A percentile compares a stretch with the other conserved stretches of the same genome.
Evolutionary conservation across 2,888 invertebrate species (phyloP).

Genomic region (Blera fallax): DNA sequence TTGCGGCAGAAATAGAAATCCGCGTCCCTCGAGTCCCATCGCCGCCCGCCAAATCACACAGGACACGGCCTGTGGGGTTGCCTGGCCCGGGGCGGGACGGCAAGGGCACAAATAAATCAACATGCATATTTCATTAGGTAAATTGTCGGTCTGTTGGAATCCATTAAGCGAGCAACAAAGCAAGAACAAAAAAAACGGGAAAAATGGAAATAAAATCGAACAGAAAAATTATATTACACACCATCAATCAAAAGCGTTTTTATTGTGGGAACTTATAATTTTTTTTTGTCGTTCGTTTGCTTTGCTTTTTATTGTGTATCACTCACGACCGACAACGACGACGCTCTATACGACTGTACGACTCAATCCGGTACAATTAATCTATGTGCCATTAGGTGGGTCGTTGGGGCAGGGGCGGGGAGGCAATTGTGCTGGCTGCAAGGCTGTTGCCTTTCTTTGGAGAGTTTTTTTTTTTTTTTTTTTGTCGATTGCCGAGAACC

Average conservation of each 20-base stretch:
- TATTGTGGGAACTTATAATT: constrained; percentile 65
- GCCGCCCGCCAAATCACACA: constrained; percentile 11
- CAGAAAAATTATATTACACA: constrained; percentile 72
- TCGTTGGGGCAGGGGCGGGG: constrained; percentile 1
- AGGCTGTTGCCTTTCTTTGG: constrained; percentile 35
- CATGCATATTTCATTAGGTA: constrained; percentile 72
- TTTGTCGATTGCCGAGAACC: not conserved
- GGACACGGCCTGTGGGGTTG: constrained; percentile 30
- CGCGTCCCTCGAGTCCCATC: not conserved
- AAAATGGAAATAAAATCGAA: constrained; percentile 67
- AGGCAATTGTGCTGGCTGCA: constrained; percentile 31
- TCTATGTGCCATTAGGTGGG: constrained; percentile 52
- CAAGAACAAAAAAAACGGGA: constrained; percentile 28
- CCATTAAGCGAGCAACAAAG: constrained; percentile 69
- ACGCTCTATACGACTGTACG: constrained; percentile 51
- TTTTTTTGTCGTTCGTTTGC: not conserved
- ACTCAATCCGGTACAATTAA: constrained; percentile 69
- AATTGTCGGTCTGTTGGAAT: constrained; percentile 72
- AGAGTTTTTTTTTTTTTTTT: not conserved
- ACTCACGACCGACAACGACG: constrained; percentile 34
- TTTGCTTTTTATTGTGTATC: constrained; percentile 33
- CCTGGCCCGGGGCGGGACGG: not conserved
- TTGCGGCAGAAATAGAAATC: constrained; percentile 73
- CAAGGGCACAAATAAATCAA: constrained; percentile 70
- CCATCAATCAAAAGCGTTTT: constrained; percentile 72